Percentiles rank a stretch among this genome's conserved stretches.
Conservation (phyloP, 2,888 invertebrate genomes). For the Chironomus riparius region DNA sequence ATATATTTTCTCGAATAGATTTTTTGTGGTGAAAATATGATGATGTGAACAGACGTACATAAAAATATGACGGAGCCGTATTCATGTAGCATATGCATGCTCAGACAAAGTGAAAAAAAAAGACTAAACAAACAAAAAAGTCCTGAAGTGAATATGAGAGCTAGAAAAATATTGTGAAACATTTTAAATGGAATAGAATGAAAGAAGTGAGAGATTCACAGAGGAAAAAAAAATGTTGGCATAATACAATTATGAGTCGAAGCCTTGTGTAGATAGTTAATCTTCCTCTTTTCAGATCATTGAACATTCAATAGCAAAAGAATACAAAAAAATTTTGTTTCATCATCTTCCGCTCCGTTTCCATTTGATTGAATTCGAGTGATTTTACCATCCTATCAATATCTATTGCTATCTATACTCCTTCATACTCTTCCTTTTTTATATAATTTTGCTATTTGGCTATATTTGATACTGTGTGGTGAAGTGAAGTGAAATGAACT, state of each 20-base stretch:
- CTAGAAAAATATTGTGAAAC: too few relatives aligned
- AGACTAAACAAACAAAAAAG: too few relatives aligned
- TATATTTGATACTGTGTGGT: background rate
- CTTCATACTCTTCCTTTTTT: too few relatives aligned
- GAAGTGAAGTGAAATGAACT: background rate
- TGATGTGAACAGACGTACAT: too few relatives aligned
- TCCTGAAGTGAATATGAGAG: too few relatives aligned
- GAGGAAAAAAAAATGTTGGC: background rate
- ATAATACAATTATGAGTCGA: constrained; percentile 16
- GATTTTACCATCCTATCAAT: constrained; percentile 6
- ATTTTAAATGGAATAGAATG: too few relatives aligned
- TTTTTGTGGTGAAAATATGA: too few relatives aligned
- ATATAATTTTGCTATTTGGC: background rate
- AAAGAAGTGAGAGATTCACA: background rate
- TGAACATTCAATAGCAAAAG: constrained; percentile 20
- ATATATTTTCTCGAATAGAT: too few relatives aligned
- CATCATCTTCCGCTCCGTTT: constrained; percentile 18
- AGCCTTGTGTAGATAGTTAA: constrained; percentile 19
- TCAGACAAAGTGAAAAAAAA: too few relatives aligned
- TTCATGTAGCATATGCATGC: too few relatives aligned
- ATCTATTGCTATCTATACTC: background rate
- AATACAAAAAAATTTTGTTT: background rate
- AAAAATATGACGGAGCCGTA: too few relatives aligned
- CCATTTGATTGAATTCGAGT: constrained; percentile 24
- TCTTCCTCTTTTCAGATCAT: constrained; percentile 25